Percentiles rank a stretch among this genome's conserved stretches.
Evolutionary conservation across 2,797 vertebrate genomes (phyloP).

Genomic region (Phalanger gymnotis): DNA sequence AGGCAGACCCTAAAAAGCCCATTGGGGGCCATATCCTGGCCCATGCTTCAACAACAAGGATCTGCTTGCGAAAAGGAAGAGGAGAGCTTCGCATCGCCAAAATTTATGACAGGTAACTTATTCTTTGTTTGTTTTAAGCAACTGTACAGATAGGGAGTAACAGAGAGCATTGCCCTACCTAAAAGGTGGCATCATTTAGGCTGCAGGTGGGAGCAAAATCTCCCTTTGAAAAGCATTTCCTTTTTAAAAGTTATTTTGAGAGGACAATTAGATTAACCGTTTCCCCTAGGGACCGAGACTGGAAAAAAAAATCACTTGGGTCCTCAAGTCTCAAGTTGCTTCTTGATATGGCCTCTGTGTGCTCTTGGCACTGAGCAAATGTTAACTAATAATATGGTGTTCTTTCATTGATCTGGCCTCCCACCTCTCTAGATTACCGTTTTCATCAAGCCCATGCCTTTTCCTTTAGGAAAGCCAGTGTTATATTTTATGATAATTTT

Average conservation of each 20-base stretch:
- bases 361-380: slow-evolving; percentile 37
- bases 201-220: slow-evolving; percentile 6
- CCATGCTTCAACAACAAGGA: slow-evolving; percentile 97
- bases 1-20: slow-evolving; percentile 98
- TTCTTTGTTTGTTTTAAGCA: slow-evolving; percentile 54
- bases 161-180: slow-evolving; percentile 34
- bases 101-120: slow-evolving; percentile 95
- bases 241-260: slow-evolving; percentile 48
- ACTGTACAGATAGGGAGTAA: background rate
- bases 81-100: slow-evolving; percentile 98
- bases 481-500: slow-evolving; percentile 48
- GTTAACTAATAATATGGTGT: slow-evolving; percentile 18
- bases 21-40: slow-evolving; percentile 99
- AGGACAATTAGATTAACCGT: background rate
- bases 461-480: slow-evolving; percentile 1
- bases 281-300: background rate
- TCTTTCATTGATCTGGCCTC: background rate
- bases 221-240: slow-evolving; percentile 44
- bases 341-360: slow-evolving; percentile 23
- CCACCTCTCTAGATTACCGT: background rate
- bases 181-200: slow-evolving; percentile 37
- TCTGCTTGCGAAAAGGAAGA: slow-evolving; percentile 96
- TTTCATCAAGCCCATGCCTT: background rate
- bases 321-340: slow-evolving; percentile 27
- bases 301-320: slow-evolving; percentile 3